These are phyloP conservation scores for Cephus spinipes DNA, from an alignment of 2,888 invertebrate genomes.

Conservation along the genomic window DNA sequence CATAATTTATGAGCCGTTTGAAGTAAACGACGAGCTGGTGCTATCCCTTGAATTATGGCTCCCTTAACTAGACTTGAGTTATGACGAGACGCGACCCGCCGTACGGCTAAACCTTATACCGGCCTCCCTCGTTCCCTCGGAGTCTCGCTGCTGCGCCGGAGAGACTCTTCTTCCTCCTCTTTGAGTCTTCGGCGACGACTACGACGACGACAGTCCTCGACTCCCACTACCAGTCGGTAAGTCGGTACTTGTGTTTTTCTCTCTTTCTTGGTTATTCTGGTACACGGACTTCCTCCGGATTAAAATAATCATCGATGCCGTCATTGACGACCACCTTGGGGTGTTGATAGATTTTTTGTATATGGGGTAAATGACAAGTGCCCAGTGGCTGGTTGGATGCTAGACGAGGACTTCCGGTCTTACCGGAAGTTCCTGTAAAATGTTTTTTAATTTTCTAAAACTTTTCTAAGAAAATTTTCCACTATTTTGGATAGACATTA, in stretches of 20 bases:
- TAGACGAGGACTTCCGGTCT: neutral
- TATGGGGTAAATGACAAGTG: too few relatives aligned
- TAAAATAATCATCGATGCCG: neutral
- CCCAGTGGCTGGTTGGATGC: neutral
- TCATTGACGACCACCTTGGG: neutral
- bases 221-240: neutral
- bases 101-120: conserved; percentile 46
- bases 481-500: conserved; percentile 30
- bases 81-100: conserved; percentile 54
- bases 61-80: conserved; percentile 66
- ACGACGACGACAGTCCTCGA: neutral
- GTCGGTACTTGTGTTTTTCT: neutral
- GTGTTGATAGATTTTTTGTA: neutral
- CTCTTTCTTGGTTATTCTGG: neutral
- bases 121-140: conserved; percentile 2
- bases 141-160: neutral
- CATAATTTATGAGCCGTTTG: conserved; percentile 64
- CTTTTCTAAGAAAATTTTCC: conserved; percentile 5
- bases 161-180: neutral
- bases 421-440: neutral
- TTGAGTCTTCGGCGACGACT: neutral
- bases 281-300: neutral
- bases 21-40: conserved; percentile 61
- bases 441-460: neutral
- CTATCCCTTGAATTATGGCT: conserved; percentile 65